Conservation (phyloP, 2,888 invertebrate species). For the Apamea monoglypha region DNA sequence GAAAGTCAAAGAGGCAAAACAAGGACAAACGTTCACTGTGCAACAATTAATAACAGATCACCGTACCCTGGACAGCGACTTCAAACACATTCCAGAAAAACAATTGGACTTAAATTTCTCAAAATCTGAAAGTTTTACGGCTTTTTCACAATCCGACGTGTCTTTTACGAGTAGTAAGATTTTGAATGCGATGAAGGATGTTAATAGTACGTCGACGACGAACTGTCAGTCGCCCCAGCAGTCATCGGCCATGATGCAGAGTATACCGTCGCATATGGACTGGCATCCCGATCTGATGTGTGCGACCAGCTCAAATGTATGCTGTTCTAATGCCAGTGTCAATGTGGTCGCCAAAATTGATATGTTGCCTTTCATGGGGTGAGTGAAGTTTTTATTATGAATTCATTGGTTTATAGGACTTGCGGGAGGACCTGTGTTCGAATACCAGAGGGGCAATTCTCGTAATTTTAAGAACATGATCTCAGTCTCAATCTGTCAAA, state of each 20-base stretch:
- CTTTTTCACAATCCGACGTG: background rate
- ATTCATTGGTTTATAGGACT: background rate
- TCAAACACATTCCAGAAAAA: conserved; percentile 56
- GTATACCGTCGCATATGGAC: conserved; percentile 51
- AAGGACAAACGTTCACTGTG: conserved; percentile 66
- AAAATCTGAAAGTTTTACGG: conserved; percentile 30
- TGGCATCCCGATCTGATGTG: conserved; percentile 68
- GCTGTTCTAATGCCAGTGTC: conserved; percentile 70
- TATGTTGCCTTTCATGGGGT: conserved; percentile 85
- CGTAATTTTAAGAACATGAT: no score
- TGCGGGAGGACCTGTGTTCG: background rate
- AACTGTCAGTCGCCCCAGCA: background rate
- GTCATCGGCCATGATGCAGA: background rate
- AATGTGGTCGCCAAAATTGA: conserved; percentile 82
- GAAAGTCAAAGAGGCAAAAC: conserved; percentile 54
- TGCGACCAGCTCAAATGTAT: conserved; percentile 59
- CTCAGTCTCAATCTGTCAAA: no score
- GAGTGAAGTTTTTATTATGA: conserved; percentile 61
- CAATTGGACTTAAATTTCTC: conserved; percentile 59
- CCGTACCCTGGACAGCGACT: conserved; percentile 49
- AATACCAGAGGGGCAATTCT: no score
- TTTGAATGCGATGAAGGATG: conserved; percentile 53
- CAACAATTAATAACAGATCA: conserved; percentile 75
- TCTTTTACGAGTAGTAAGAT: conserved; percentile 76
- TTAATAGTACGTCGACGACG: conserved; percentile 2